Conservation (phyloP, 1,140 invertebrate genomes). For the Andricus grossulariae region DNA sequence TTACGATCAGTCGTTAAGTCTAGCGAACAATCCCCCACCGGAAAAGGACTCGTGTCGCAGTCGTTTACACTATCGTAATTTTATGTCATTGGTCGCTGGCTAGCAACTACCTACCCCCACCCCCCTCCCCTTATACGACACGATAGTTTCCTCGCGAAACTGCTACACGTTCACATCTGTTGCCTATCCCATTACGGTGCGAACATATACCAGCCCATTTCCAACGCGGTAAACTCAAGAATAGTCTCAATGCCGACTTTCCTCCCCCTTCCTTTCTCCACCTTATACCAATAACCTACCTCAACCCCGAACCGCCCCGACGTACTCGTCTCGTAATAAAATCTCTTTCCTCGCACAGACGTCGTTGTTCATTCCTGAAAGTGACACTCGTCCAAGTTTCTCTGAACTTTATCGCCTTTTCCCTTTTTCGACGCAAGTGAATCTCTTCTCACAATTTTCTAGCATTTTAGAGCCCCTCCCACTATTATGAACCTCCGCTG, state of each 20-base stretch:
- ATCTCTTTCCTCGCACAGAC: conserved; percentile 25
- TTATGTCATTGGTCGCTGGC: conserved; percentile 57
- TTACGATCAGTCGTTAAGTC: conserved; percentile 50
- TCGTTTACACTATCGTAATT: conserved; percentile 65
- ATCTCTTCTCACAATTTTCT: background rate
- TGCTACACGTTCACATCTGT: conserved; percentile 65
- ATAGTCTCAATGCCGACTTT: conserved; percentile 42
- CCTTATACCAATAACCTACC: conserved; percentile 1
- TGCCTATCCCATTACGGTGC: conserved; percentile 63
- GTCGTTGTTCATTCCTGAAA: conserved; percentile 16
- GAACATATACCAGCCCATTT: conserved; percentile 55
- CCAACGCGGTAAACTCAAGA: conserved; percentile 56
- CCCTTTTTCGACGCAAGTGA: background rate
- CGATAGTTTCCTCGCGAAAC: conserved; percentile 67
- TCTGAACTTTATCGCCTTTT: conserved; percentile 7
- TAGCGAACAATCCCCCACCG: conserved; percentile 7
- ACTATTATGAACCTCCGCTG: too few relatives aligned
- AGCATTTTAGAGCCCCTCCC: too few relatives aligned
- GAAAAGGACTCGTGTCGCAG: conserved; percentile 39
- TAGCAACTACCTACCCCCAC: conserved; percentile 41
- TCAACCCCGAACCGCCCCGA: conserved; percentile 1
- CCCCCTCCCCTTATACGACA: conserved; percentile 35
- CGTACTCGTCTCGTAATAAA: conserved; percentile 13
- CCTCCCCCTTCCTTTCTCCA: background rate
- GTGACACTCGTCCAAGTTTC: conserved; percentile 14